Conservation (phyloP, 2,888 invertebrate genomes). For the Melikaiella ostensackeni region DNA sequence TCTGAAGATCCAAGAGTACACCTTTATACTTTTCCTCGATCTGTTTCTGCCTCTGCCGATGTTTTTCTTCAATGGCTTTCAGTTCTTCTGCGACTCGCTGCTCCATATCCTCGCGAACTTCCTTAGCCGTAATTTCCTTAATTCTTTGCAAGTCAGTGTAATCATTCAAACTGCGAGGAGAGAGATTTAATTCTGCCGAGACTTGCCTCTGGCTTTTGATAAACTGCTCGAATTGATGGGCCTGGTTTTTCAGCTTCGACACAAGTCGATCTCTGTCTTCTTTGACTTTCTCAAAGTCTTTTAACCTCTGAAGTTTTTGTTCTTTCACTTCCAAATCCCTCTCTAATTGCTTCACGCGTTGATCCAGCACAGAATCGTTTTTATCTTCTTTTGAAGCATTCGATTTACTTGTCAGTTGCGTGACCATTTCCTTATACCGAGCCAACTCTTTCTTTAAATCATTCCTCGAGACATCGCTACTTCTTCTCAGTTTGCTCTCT, state of each 20-base stretch:
- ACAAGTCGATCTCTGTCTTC: conserved; percentile 82
- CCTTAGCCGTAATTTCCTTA: conserved; percentile 79
- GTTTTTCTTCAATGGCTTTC: conserved; percentile 80
- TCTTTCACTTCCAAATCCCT: conserved; percentile 65
- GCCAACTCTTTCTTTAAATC: conserved; percentile 63
- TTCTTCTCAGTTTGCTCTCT: conserved; percentile 68
- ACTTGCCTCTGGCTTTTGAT: conserved; percentile 79
- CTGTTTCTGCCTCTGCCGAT: conserved; percentile 78
- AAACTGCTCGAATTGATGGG: conserved; percentile 83
- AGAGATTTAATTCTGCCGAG: conserved; percentile 68
- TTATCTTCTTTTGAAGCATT: conserved; percentile 56
- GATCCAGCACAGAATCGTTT: conserved; percentile 58
- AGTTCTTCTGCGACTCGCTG: conserved; percentile 83
- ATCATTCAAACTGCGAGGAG: conserved; percentile 63
- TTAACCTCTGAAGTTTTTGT: conserved; percentile 61
- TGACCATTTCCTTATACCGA: conserved; percentile 63
- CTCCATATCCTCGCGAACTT: conserved; percentile 84
- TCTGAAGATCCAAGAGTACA: conserved; percentile 78
- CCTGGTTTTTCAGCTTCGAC: conserved; percentile 81
- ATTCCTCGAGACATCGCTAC: conserved; percentile 53
- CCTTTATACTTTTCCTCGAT: conserved; percentile 79
- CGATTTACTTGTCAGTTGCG: conserved; percentile 58
- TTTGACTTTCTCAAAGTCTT: conserved; percentile 71
- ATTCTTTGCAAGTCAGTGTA: conserved; percentile 76
- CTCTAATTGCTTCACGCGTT: conserved; percentile 66